phyloP scores from a whole-genome alignment of 2,888 invertebrate species.

The Philopedon plagiatum region DNA sequence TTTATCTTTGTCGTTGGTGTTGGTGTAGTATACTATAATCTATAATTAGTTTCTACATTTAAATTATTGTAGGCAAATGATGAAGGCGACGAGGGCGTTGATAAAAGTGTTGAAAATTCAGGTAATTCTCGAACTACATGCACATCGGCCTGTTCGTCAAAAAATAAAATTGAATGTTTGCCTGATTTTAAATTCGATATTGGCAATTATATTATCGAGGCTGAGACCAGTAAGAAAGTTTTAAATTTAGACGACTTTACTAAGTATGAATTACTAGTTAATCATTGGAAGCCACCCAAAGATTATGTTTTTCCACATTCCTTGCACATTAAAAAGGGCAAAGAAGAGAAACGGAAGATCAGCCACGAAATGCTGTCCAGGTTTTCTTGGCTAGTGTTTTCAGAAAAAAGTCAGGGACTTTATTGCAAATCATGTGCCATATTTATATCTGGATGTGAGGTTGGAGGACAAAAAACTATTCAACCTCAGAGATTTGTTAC shows the following conservation, averaged over 20 bases:
- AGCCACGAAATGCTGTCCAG: neutral
- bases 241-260: neutral
- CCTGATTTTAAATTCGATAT: no score
- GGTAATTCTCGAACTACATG: no score
- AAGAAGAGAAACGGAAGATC: constrained; percentile 1
- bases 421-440: neutral
- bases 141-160: no score
- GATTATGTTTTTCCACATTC: constrained; percentile 8
- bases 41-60: no score
- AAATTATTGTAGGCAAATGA: no score
- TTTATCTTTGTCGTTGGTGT: no score
- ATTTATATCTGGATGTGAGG: neutral
- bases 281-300: neutral
- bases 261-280: neutral
- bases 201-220: no score
- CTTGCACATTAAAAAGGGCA: neutral
- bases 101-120: no score
- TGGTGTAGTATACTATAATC: no score
- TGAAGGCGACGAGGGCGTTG: no score
- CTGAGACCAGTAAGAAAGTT: no score
- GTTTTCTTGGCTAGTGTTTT: neutral
- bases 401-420: neutral
- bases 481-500: neutral
- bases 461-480: neutral
- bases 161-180: no score